Conservation (phyloP, 2,888 invertebrate genomes). For the Dolomedes plantarius region DNA sequence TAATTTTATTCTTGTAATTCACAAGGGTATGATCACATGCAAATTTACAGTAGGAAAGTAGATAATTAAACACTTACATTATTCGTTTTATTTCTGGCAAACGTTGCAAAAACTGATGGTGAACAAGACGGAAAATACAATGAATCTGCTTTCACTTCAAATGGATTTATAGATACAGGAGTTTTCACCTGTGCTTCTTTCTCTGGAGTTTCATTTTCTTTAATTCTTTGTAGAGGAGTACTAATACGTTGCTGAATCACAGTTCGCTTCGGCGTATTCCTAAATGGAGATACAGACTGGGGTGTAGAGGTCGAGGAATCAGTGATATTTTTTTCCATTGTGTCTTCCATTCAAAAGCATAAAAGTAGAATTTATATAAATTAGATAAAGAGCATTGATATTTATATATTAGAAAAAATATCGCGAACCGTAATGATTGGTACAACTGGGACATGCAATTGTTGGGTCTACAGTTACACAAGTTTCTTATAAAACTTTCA, state of each 20-base stretch:
- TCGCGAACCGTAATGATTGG: too few species aligned
- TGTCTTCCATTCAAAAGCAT: too few species aligned
- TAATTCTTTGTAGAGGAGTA: conserved; percentile 24
- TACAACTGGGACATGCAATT: too few species aligned
- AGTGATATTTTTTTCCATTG: not conserved
- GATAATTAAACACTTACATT: conserved; percentile 33
- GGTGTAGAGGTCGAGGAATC: conserved; percentile 15
- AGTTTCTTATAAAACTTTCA: too few species aligned
- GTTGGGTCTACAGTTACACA: too few species aligned
- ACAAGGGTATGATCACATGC: too few species aligned
- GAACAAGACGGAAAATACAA: conserved; percentile 56
- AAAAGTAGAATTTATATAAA: too few species aligned
- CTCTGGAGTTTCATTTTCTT: conserved; percentile 17
- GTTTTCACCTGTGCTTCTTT: not conserved
- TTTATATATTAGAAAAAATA: too few species aligned
- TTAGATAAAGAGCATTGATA: too few species aligned
- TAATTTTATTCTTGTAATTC: too few species aligned
- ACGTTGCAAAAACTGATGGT: conserved; percentile 61
- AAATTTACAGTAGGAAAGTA: too few species aligned
- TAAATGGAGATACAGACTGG: not conserved
- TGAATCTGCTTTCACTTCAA: conserved; percentile 60
- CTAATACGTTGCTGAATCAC: not conserved
- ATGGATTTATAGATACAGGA: conserved; percentile 47
- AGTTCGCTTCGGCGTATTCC: conserved; percentile 35
- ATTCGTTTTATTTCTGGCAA: conserved; percentile 34